phyloP scores from a whole-genome alignment of 2,888 invertebrate species.

The Mythimna lalbum region DNA sequence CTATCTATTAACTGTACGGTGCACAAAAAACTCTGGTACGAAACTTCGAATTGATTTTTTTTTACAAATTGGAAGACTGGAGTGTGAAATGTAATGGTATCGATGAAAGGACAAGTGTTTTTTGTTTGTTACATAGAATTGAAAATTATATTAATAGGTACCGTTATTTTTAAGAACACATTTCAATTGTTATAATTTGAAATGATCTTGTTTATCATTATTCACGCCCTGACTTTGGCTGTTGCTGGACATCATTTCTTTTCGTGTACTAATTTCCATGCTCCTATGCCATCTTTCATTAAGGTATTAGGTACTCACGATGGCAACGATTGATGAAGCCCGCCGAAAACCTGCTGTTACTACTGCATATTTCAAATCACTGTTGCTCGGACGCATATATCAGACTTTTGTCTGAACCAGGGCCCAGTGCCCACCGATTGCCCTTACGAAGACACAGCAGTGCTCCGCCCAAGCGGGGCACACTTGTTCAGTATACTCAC shows the following conservation, averaged over 20 bases:
- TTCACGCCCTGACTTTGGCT: not conserved
- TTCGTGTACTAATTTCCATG: not conserved
- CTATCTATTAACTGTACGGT: slow-evolving; percentile 79
- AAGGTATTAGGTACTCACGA: not conserved
- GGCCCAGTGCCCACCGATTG: no score
- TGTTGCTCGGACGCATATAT: no score
- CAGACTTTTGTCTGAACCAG: no score
- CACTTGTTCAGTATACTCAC: no score
- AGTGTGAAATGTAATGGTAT: slow-evolving; percentile 26
- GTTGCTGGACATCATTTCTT: not conserved
- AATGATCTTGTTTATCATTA: not conserved
- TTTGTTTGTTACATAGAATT: slow-evolving; percentile 10
- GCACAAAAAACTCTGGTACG: slow-evolving; percentile 48
- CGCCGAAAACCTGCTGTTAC: no score
- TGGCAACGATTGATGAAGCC: not conserved
- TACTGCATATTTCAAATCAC: no score
- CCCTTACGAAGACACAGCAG: no score
- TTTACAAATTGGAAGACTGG: slow-evolving; percentile 27
- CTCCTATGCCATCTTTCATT: not conserved
- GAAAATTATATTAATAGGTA: slow-evolving; percentile 8
- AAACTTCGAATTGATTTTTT: slow-evolving; percentile 47
- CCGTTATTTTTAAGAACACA: not conserved
- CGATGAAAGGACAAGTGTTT: slow-evolving; percentile 15
- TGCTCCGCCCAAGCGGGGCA: no score
- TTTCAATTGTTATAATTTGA: not conserved